Evolutionary conservation across 64 coral and sea anemone species (phyloP), one percentile per base, ranked within the genome.

Genomic region (Stylophora pistillata): DNA sequence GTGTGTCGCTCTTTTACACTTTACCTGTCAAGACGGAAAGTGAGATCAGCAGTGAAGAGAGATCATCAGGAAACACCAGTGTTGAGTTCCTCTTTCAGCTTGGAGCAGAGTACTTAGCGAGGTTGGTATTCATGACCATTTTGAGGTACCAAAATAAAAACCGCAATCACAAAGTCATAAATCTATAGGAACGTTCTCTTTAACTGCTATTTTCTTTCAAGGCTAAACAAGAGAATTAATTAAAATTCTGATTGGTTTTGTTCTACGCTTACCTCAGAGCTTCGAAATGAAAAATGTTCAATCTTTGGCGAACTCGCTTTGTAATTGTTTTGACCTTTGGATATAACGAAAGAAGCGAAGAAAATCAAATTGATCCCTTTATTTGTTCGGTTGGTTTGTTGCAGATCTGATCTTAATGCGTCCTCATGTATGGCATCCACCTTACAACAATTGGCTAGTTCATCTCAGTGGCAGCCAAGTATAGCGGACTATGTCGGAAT

Each of bases 381-480:
- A 5, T 70, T 74, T 23, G n/a, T 62, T 55, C 0, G 56, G 86
- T 16, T 52, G 27, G 12, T n/a, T 78, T 60, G 55, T 81, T 87
- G 34, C 86, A 99, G 97, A 77, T 99, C 97, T 55, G 97, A 99
- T 56, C 84, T 99, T 18, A 91, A 92, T 53, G 91, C 93, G 30
- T 90, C 97, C 5, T 99, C 97, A 11, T 88, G 97, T 18, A 95
- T 99, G 64, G 93, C 97, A n/a, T 94, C 90, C 63, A 93, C 93
- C 18, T 66, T 99, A 25, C 93, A 99, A 15, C 97, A 93, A 62
- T 78, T 99, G 71, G 90, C 89, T 62, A 73, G 82, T 29, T 88
- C 86, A 56, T 53, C 53, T 15, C 93, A 95, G 65, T 99, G 97
- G 97, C 90, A 93, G 10, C 85, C 91, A 3, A 92, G 94, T 86